Evolutionary conservation across 2,797 vertebrate species (phyloP).

Genomic region (Adrianichthys oophorus): DNA sequence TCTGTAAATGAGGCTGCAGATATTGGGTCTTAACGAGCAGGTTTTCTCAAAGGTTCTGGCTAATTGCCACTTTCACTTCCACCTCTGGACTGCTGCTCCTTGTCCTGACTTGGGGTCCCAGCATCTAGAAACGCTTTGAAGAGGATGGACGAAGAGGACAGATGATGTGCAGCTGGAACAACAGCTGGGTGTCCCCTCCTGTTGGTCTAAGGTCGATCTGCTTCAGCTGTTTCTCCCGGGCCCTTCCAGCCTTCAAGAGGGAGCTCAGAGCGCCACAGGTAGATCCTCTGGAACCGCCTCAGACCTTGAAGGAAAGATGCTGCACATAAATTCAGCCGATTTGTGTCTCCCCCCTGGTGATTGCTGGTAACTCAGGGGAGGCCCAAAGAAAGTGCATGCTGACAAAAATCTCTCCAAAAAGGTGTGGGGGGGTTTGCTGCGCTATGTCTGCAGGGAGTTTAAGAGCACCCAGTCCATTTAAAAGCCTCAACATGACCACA

Average conservation of each 20-base stretch:
- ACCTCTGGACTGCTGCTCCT: constrained; percentile 30
- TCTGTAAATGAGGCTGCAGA: constrained; percentile 48
- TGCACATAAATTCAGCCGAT: constrained; percentile 56
- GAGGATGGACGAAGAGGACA: constrained; percentile 28
- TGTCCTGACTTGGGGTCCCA: constrained; percentile 26
- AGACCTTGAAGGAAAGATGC: constrained; percentile 61
- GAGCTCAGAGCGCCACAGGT: constrained; percentile 47
- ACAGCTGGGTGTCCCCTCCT: constrained; percentile 30
- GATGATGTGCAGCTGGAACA: constrained; percentile 45
- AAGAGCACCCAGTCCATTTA: neutral
- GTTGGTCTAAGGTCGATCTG: constrained; percentile 27
- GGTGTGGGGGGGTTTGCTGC: constrained; percentile 37
- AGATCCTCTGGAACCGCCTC: constrained; percentile 62
- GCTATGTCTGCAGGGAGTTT: constrained; percentile 22
- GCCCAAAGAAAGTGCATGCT: constrained; percentile 43
- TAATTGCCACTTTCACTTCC: constrained; percentile 59
- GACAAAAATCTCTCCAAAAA: constrained; percentile 54
- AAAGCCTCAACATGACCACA: no score
- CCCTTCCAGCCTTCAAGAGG: constrained; percentile 58
- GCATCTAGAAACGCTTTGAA: constrained; percentile 56
- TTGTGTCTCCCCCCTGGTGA: constrained; percentile 55
- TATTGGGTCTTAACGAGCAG: constrained; percentile 45
- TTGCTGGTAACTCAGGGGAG: constrained; percentile 60
- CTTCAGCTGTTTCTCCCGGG: constrained; percentile 15
- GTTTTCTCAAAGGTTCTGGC: constrained; percentile 37